Base-by-base conservation (phyloP, 2,113 vertebrate species). In the Scophthalmus maximus region DNA sequence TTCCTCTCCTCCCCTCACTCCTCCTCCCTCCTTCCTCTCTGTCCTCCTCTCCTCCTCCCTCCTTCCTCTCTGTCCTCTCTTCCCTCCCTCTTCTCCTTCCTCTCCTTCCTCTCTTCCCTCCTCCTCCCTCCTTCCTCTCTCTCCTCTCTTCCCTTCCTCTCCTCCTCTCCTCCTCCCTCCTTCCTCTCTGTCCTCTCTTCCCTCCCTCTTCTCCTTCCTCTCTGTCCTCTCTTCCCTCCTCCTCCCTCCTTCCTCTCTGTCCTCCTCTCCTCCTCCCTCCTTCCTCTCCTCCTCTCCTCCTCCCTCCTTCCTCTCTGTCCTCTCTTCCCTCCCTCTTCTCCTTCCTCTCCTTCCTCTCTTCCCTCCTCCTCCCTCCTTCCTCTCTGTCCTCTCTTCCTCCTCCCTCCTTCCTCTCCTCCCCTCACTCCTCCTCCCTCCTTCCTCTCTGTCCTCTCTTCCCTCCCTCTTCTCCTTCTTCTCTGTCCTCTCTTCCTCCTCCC, bases 291-390 rank as follows among this genome's bases (percentile, higher is more conserved):
- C 42, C 17, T n/a, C 7, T 18, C 40, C 46, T 26, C n/a, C 3
- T 64, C n/a, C n/a, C n/a, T n/a, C n/a, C 92, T 92, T 91, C 15
- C 32, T 34, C 20, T 49, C 47, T 23, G n/a, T 34, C 32, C 32
- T 34, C 9, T 9, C 32, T 34, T 9, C 9, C 32, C 32, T 34
- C 9, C 32, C 9, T 9, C 9, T n/a, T 11, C 23, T 26, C 23
- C 42, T 42, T 27, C 20, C 3, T 66, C 92, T 92, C 92, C 17
- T 34, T n/a, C 9, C 32, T 34, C 32, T 34, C 20, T 9, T 34
- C 9, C 32, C 32, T 34, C 22, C 47, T 23, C 4, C 47, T 23
- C 49, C n/a, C n/a, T 14, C n/a, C 42, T 42, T 27, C 20, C 2
- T 58, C 92, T 92, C 92, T 15, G n/a, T 9, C 32, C 9, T 9